Evolutionary conservation across 2,888 invertebrate species (phyloP).

Genomic region (Eurytoma adleriae): DNA sequence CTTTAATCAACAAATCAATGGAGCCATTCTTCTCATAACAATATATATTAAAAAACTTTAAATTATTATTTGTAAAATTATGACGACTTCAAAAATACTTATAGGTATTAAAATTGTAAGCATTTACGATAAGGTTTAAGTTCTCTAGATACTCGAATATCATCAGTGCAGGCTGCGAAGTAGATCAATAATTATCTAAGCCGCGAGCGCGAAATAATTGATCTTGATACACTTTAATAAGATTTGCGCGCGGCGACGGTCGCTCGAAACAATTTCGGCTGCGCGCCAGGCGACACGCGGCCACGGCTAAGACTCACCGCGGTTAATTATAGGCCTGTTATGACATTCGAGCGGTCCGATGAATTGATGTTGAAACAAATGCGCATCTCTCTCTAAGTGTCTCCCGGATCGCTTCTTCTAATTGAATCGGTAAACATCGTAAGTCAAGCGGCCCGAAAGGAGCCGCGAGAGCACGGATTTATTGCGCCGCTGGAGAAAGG

Average conservation of each 20-base stretch:
- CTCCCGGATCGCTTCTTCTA: slow-evolving; percentile 68
- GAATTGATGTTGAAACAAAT: slow-evolving; percentile 75
- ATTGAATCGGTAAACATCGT: slow-evolving; percentile 76
- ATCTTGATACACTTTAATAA: background rate
- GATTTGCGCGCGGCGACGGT: background rate
- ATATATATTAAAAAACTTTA: too few relatives aligned
- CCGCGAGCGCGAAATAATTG: background rate
- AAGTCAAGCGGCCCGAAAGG: slow-evolving; percentile 70
- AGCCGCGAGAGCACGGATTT: slow-evolving; percentile 72
- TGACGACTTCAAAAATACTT: too few relatives aligned
- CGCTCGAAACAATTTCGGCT: slow-evolving; percentile 57
- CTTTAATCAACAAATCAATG: too few relatives aligned
- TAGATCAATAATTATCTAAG: too few relatives aligned
- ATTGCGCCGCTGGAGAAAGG: slow-evolving; percentile 52
- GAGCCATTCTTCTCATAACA: too few relatives aligned
- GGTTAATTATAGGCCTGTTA: slow-evolving; percentile 76
- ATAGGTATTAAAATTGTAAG: too few relatives aligned
- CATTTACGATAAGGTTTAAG: too few relatives aligned
- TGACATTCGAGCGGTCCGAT: slow-evolving; percentile 73
- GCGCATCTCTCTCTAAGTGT: slow-evolving; percentile 68
- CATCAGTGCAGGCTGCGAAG: too few relatives aligned
- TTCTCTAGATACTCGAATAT: too few relatives aligned
- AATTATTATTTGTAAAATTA: too few relatives aligned
- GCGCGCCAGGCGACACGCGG: slow-evolving; percentile 55
- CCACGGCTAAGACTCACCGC: slow-evolving; percentile 35